phyloP scores from a whole-genome alignment of 1,140 invertebrate species.

The Brevipalpus yothersi region DNA sequence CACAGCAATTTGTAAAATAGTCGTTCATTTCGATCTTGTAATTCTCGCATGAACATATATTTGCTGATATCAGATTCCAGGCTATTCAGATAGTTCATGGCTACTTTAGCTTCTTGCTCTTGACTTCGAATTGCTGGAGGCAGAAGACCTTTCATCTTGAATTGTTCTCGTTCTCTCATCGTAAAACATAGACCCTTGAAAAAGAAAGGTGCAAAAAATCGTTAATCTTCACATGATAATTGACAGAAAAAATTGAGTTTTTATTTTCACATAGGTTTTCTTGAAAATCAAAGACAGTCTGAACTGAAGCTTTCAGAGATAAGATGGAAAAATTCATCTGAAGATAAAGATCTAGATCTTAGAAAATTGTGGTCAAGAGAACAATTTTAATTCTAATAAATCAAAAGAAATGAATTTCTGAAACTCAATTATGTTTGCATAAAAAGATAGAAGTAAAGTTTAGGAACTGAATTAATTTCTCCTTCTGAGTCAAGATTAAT shows the following conservation, averaged over 20 bases:
- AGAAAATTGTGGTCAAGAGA: too few relatives aligned
- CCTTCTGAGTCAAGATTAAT: too few relatives aligned
- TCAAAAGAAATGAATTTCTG: too few relatives aligned
- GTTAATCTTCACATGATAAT: background rate
- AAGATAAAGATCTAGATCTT: too few relatives aligned
- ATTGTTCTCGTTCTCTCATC: constrained; percentile 14
- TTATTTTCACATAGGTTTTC: background rate
- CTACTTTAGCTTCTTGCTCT: constrained; percentile 14
- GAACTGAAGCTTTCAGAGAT: too few relatives aligned
- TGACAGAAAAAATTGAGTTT: background rate
- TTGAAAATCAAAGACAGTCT: background rate
- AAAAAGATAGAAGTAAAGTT: too few relatives aligned
- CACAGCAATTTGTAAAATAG: constrained; percentile 77
- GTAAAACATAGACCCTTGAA: constrained; percentile 17
- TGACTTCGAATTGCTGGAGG: constrained; percentile 16
- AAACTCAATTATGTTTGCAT: too few relatives aligned
- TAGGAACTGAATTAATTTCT: too few relatives aligned
- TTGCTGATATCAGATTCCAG: constrained; percentile 14
- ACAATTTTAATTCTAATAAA: too few relatives aligned
- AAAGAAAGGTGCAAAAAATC: background rate
- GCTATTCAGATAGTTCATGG: constrained; percentile 14
- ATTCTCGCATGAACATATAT: constrained; percentile 15
- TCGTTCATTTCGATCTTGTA: constrained; percentile 75
- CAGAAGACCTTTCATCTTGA: constrained; percentile 17
- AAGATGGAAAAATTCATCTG: too few relatives aligned